Percentiles rank a stretch among this genome's conserved stretches.
Conservation (phyloP, 2,888 invertebrate species). For the Hylaea fasciaria region DNA sequence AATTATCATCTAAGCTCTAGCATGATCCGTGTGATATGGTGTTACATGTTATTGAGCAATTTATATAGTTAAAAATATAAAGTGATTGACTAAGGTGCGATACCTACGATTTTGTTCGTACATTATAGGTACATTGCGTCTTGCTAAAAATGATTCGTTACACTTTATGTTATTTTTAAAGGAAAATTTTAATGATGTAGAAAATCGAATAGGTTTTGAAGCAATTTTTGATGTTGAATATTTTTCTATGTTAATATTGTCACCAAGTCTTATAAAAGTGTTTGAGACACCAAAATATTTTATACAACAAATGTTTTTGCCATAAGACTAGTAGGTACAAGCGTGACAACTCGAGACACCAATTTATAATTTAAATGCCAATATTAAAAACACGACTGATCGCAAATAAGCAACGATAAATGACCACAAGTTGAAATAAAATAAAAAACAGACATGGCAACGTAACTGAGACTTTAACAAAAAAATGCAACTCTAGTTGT, state of each 20-base stretch:
- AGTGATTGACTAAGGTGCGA: conserved; percentile 13
- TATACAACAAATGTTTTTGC: conserved; percentile 63
- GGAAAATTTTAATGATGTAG: too few relatives aligned
- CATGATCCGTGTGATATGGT: neutral
- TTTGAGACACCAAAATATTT: conserved; percentile 14
- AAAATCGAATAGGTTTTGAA: neutral
- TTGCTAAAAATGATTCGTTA: neutral
- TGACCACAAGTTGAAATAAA: neutral
- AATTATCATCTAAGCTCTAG: too few relatives aligned
- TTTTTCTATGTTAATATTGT: conserved; percentile 22
- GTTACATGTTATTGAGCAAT: conserved; percentile 21
- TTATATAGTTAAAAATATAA: conserved; percentile 8
- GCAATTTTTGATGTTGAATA: conserved; percentile 7
- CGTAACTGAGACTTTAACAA: too few relatives aligned
- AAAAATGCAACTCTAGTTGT: too few relatives aligned
- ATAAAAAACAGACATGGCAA: too few relatives aligned
- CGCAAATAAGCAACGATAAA: conserved; percentile 13
- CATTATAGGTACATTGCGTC: neutral
- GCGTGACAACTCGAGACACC: conserved; percentile 41
- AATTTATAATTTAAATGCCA: conserved; percentile 38
- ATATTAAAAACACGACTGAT: conserved; percentile 42
- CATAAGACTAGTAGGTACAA: conserved; percentile 65
- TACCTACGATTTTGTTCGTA: conserved; percentile 10
- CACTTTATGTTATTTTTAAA: neutral
- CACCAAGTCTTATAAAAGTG: conserved; percentile 19